Evolutionary conservation across 2,797 vertebrate species (phyloP).

Genomic region (Notolabrus celidotus): DNA sequence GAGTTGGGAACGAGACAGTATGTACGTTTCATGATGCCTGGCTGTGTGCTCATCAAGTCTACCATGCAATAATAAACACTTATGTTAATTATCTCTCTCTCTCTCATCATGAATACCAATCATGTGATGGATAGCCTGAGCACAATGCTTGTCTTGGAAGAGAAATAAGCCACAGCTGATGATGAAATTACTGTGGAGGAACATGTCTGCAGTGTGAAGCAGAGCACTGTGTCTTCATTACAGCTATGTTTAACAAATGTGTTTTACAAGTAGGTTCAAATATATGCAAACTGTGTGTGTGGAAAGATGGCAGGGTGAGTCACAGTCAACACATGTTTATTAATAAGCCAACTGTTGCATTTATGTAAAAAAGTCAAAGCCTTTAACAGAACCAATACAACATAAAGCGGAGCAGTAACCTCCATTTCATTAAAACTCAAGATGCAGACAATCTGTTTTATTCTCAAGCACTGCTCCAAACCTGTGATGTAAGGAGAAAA

Average conservation of each 20-base stretch:
- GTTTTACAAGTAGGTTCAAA: slow-evolving; percentile 35
- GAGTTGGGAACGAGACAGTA: neutral
- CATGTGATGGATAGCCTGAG: slow-evolving; percentile 37
- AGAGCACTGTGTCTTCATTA: slow-evolving; percentile 37
- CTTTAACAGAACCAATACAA: slow-evolving; percentile 10
- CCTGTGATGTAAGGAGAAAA: neutral
- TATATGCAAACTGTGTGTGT: neutral
- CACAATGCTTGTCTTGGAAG: slow-evolving; percentile 41
- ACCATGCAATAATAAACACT: slow-evolving; percentile 34
- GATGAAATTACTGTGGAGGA: slow-evolving; percentile 31
- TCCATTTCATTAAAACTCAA: slow-evolving; percentile 3
- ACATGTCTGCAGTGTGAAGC: slow-evolving; percentile 9
- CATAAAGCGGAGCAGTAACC: neutral
- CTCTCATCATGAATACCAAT: slow-evolving; percentile 53
- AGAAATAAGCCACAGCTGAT: slow-evolving; percentile 34
- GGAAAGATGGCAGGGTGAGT: slow-evolving; percentile 3
- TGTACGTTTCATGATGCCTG: slow-evolving; percentile 5
- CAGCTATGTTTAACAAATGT: slow-evolving; percentile 27
- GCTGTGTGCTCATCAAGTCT: slow-evolving; percentile 14
- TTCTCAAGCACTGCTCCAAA: slow-evolving; percentile 6
- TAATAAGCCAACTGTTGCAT: slow-evolving; percentile 46
- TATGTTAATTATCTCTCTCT: slow-evolving; percentile 44
- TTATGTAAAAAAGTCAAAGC: slow-evolving; percentile 17
- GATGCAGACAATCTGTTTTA: slow-evolving; percentile 16
- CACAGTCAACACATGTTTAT: slow-evolving; percentile 30